Conservation (phyloP, 2,888 invertebrate species). For the Nephrotoma guestfalica region DNA sequence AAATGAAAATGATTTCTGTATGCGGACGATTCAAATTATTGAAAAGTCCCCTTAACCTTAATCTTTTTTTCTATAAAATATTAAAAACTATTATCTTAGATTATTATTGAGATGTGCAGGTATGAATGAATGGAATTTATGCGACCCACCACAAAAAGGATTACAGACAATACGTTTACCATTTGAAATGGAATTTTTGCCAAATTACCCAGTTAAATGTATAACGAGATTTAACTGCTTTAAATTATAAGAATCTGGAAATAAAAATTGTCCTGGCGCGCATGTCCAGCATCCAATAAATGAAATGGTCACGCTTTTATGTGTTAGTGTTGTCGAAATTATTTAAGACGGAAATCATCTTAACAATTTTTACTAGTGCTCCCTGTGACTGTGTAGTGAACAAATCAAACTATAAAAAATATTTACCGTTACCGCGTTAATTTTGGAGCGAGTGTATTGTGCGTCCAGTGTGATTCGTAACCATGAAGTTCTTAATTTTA, state of each 20-base stretch:
- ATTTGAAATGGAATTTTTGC: not conserved
- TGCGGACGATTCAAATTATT: not conserved
- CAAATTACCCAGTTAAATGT: not conserved
- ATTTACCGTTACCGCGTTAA: too few species aligned
- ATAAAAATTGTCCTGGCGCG: not conserved
- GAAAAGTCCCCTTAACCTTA: not conserved
- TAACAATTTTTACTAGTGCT: not conserved
- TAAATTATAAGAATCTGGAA: not conserved
- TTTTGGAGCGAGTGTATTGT: not conserved
- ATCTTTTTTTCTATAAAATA: not conserved
- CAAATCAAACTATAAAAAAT: not conserved
- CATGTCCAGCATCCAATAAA: not conserved
- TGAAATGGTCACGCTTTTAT: not conserved
- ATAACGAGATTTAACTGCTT: not conserved
- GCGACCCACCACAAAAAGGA: not conserved
- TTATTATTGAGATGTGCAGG: not conserved
- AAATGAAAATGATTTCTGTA: not conserved
- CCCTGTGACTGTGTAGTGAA: not conserved
- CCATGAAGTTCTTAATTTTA: slow-evolving; percentile 10
- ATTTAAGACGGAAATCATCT: not conserved
- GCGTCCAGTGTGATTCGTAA: not conserved
- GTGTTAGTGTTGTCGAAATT: not conserved
- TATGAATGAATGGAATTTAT: not conserved
- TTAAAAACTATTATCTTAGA: not conserved
- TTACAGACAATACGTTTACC: not conserved